Evolutionary conservation across 2,888 invertebrate species (phyloP), one percentile per base, ranked within the genome.

Genomic region (Liopterus haemorrhoidalis): DNA sequence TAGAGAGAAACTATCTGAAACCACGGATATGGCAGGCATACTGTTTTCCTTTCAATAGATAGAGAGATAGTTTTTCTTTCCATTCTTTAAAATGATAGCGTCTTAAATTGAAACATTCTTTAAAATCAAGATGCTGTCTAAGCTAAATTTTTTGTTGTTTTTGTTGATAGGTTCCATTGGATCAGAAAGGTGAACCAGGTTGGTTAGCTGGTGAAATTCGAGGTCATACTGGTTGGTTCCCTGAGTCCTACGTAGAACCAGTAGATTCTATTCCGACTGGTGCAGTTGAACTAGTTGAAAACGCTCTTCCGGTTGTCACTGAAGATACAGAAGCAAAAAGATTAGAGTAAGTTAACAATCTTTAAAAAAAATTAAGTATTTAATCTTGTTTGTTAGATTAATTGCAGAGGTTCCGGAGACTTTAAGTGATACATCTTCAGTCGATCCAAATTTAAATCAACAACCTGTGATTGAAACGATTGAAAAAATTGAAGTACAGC

Each of bases 181-280:
- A 87, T 43, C 89, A 90, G 59, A 85, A 83, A 55, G 87, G 92
- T 0, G 97, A 97, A 63, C 94, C 94, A 0, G 97, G 96, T n/a
- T 99, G 97, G 95, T 71, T 90, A 57, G 90, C 92, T 54, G 97
- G 97, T 0, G 86, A 88, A 59, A 82, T 92, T 20, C 76, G 88
- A 60, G 95, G 93, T 2, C 83, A 85, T 51, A 85, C 86, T 0
- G 96, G 96, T 1, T 95, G 94, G 93, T 96, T 96, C 71, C 96
- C 96, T 0, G 92, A 94, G 66, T 88, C 92, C 0, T 96, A 96
- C 63, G 94, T 91, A 11, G 91, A 92, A 61, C 82, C 82, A 25
- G 70, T 86, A 6, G 80, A 68, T 51, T 66, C 65, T 6, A 60
- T 66, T 1, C 64, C 57, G 30, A 55, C 64, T 1, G 60, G 65